These are phyloP conservation scores for Villa cingulata DNA, from an alignment of 2,888 invertebrate species.

Conservation along the genomic window DNA sequence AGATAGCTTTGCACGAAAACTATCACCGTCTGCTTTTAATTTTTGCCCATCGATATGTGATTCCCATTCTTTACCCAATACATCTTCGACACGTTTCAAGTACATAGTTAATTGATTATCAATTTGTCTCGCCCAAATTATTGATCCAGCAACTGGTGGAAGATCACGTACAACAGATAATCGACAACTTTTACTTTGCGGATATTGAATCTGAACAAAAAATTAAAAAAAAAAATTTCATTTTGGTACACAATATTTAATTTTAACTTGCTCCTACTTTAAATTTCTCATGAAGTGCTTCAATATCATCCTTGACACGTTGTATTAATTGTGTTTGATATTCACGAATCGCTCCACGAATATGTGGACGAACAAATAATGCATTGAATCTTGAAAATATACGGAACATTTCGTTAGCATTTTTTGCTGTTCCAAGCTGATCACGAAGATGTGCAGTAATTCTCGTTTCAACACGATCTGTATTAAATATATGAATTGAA, in stretches of 20 bases:
- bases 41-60: conserved; percentile 98
- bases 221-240: neutral
- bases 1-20: conserved; percentile 89
- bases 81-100: conserved; percentile 93
- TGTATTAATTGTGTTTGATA: conserved; percentile 99
- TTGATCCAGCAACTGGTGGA: conserved; percentile 94
- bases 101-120: conserved; percentile 94
- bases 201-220: conserved; percentile 87
- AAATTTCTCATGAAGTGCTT: conserved; percentile 93
- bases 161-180: conserved; percentile 86
- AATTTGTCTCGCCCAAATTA: conserved; percentile 98
- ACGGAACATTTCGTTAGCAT: conserved; percentile 99
- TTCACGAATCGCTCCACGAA: conserved; percentile 95
- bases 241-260: neutral
- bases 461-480: conserved; percentile 90
- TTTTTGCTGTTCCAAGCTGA: conserved; percentile 95
- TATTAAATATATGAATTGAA: neutral
- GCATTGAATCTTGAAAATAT: conserved; percentile 98
- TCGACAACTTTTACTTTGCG: conserved; percentile 83
- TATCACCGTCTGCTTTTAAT: conserved; percentile 93
- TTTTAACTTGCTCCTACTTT: conserved; percentile 47
- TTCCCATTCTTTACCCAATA: conserved; percentile 97
- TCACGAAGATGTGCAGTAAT: conserved; percentile 96
- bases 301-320: conserved; percentile 97
- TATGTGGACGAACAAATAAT: conserved; percentile 95